These are phyloP conservation scores for Drosophila littoralis DNA, from an alignment of 1,140 invertebrate species.

Conservation along the genomic window DNA sequence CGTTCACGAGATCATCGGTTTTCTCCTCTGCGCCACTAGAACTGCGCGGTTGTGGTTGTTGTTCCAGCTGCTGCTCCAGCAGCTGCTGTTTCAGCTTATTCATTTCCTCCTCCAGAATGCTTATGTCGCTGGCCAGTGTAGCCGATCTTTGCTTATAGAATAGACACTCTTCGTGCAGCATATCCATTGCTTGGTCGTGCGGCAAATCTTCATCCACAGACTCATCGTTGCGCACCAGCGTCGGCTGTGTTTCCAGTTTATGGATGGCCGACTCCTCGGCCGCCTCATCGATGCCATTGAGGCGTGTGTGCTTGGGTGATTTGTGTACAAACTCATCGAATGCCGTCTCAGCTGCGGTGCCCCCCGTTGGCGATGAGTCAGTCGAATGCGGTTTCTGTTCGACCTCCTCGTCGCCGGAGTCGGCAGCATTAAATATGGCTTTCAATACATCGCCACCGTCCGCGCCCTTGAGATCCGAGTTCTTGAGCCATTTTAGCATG, in stretches of 20 bases:
- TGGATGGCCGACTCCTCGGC: neutral
- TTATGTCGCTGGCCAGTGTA: slow-evolving; percentile 43
- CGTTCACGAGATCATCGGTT: slow-evolving; percentile 1
- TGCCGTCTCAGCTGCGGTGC: slow-evolving; percentile 22
- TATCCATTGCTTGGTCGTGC: slow-evolving; percentile 67
- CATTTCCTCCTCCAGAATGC: slow-evolving; percentile 54
- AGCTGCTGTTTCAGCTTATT: slow-evolving; percentile 35
- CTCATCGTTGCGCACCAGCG: slow-evolving; percentile 15
- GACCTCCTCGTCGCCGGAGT: slow-evolving; percentile 57
- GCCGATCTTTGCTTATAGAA: slow-evolving; percentile 58
- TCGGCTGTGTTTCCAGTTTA: slow-evolving; percentile 42
- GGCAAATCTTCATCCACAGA: slow-evolving; percentile 17
- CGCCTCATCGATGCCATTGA: slow-evolving; percentile 48
- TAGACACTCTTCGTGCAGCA: slow-evolving; percentile 75
- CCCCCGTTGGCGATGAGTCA: slow-evolving; percentile 3
- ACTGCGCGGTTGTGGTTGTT: slow-evolving; percentile 4
- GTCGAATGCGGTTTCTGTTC: neutral
- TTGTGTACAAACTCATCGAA: slow-evolving; percentile 62
- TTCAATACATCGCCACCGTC: slow-evolving; percentile 70
- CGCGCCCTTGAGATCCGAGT: slow-evolving; percentile 81
- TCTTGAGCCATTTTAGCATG: slow-evolving; percentile 76
- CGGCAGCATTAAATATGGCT: slow-evolving; percentile 71
- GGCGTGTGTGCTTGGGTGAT: slow-evolving; percentile 37
- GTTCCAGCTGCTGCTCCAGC: slow-evolving; percentile 9
- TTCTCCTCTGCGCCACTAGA: neutral